Conservation (phyloP, 2,888 invertebrate genomes). For the Agonopterix subpropinquella region DNA sequence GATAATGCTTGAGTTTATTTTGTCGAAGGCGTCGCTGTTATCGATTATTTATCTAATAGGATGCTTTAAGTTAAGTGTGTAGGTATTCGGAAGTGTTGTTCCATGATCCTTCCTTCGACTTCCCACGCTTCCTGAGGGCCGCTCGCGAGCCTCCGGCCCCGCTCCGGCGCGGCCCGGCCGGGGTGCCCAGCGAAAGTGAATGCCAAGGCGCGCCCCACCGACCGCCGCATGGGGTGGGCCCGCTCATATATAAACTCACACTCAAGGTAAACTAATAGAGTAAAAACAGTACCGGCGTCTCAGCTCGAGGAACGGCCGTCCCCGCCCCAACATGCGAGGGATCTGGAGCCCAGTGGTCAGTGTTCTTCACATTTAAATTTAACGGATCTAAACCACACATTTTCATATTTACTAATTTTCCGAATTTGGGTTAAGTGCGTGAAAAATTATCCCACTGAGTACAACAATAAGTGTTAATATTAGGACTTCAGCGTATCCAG, state of each 20-base stretch:
- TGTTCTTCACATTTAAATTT: constrained; percentile 27
- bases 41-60: too few species aligned
- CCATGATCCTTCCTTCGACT: constrained; percentile 1
- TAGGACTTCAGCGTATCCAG: not conserved
- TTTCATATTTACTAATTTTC: constrained; percentile 1
- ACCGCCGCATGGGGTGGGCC: constrained; percentile 42
- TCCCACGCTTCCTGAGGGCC: constrained; percentile 28
- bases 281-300: constrained; percentile 57
- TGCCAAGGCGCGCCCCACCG: constrained; percentile 38
- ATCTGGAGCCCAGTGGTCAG: constrained; percentile 78
- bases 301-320: constrained; percentile 52
- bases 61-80: too few species aligned
- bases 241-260: constrained; percentile 49
- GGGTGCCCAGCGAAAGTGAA: constrained; percentile 53
- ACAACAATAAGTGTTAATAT: constrained; percentile 6
- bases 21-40: too few species aligned
- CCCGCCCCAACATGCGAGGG: constrained; percentile 75
- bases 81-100: too few species aligned
- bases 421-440: constrained; percentile 3
- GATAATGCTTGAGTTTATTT: too few species aligned
- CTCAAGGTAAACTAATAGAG: constrained; percentile 51
- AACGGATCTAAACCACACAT: constrained; percentile 4
- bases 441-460: constrained; percentile 1
- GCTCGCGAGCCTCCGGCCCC: not conserved
- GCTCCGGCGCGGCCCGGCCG: constrained; percentile 11